Conservation (phyloP, 2,888 invertebrate species). For the Neoascia interrupta region DNA sequence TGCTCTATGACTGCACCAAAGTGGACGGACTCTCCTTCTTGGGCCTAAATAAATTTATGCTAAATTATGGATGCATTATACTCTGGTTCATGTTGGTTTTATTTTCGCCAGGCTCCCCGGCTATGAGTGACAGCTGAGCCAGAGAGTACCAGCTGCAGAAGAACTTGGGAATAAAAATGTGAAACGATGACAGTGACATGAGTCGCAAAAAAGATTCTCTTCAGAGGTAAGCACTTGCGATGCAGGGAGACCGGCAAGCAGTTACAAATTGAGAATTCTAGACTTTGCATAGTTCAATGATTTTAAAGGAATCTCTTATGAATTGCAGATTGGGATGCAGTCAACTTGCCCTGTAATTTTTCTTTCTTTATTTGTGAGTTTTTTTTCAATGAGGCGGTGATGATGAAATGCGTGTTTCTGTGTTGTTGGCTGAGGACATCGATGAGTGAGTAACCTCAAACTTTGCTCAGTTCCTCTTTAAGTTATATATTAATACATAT, state of each 20-base stretch:
- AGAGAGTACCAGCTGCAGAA: constrained; percentile 61
- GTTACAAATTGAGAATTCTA: constrained; percentile 46
- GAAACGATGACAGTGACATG: constrained; percentile 67
- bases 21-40: constrained; percentile 22
- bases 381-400: too few species aligned
- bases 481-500: too few species aligned
- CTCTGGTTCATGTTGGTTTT: constrained; percentile 22
- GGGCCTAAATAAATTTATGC: constrained; percentile 46
- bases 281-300: constrained; percentile 66
- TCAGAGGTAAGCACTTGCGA: background rate
- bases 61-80: constrained; percentile 64
- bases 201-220: constrained; percentile 38
- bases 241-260: constrained; percentile 17
- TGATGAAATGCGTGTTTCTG: too few species aligned
- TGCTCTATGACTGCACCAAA: constrained; percentile 49
- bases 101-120: constrained; percentile 1
- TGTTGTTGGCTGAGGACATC: too few species aligned
- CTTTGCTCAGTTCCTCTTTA: too few species aligned
- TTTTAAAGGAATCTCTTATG: constrained; percentile 59
- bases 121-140: constrained; percentile 66
- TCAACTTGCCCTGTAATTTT: constrained; percentile 26
- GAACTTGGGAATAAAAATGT: constrained; percentile 63
- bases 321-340: constrained; percentile 49
- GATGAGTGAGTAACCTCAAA: too few species aligned
- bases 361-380: constrained; percentile 37